These are phyloP conservation scores for Pseudorhombus dupliciocellatus DNA, from an alignment of 2,113 vertebrate genomes.

Conservation along the genomic window DNA sequence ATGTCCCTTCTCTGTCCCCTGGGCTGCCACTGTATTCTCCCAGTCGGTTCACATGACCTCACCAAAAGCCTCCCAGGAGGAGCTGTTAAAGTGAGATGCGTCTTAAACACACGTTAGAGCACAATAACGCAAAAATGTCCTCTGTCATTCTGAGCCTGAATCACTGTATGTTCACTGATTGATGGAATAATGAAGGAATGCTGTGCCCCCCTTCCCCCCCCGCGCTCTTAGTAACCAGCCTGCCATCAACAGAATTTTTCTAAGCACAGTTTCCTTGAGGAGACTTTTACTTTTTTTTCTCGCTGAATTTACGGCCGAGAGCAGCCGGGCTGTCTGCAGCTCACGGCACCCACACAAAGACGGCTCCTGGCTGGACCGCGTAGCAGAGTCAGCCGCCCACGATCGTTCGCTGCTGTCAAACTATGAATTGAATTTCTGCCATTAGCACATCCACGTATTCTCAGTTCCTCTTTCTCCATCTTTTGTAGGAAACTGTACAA, in stretches of 20 bases:
- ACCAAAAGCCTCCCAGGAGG: slow-evolving; percentile 21
- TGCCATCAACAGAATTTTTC: slow-evolving; percentile 35
- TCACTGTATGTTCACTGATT: background rate
- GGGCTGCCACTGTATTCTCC: slow-evolving; percentile 58
- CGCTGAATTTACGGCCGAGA: slow-evolving; percentile 39
- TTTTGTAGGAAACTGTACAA: slow-evolving; percentile 86
- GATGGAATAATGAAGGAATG: background rate
- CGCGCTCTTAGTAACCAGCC: background rate
- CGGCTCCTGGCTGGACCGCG: slow-evolving; percentile 49
- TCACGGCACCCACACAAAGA: slow-evolving; percentile 58
- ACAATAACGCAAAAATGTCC: background rate
- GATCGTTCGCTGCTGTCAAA: slow-evolving; percentile 24
- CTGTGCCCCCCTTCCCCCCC: slow-evolving; percentile 20
- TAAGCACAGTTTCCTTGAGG: slow-evolving; percentile 33
- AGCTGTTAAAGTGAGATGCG: slow-evolving; percentile 22
- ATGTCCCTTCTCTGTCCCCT: slow-evolving; percentile 62
- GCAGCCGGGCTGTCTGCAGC: slow-evolving; percentile 54
- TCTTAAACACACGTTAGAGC: slow-evolving; percentile 22
- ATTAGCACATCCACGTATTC: slow-evolving; percentile 18
- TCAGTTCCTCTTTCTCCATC: slow-evolving; percentile 5
- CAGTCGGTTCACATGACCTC: slow-evolving; percentile 75
- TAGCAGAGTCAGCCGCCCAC: slow-evolving; percentile 46
- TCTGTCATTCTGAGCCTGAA: slow-evolving; percentile 4
- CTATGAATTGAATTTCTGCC: slow-evolving; percentile 23
- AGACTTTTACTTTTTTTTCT: slow-evolving; percentile 43